Base-by-base conservation (phyloP, 2,797 vertebrate species). In the Bucorvus abyssinicus region DNA sequence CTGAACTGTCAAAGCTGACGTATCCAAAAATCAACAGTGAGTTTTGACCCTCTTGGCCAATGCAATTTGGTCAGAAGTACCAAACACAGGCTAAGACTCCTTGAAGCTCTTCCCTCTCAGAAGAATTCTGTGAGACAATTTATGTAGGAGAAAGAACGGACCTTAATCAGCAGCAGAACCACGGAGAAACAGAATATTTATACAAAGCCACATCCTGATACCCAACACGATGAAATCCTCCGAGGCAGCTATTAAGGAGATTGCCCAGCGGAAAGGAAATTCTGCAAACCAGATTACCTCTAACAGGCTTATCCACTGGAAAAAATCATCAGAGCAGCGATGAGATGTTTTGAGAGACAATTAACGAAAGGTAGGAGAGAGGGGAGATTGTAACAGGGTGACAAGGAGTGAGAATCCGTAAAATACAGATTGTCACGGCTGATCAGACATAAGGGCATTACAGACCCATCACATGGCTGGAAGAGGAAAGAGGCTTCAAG, bases 201-300 rank as follows among this genome's bases (percentile, higher is more conserved):
- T n/a, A 89, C 4, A 7, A 68, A 90, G 65, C 63, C 68, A 85
- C 57, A 70, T 95, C 92, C 90, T 77, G 75, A 84, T 65, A 90
- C 50, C 67, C 84, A 95, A 84, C 76, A 74, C 13, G 11, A 75
- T 29, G 61, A 85, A 88, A 88, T 76, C 63, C 71, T 95, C 45
- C 0, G 12, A 84, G 87, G 90, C 24, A 5, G 57, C 64, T 93
- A 38, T 60, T 96, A 96, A 79, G 40, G 29, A 53, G 88, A 84
- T 55, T 56, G 85, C 64, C 87, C 74, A 57, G 73, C 6, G 12
- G 79, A 94, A 76, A 93, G 92, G 91, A 95, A 95, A 97, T 97
- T 94, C 93, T 93, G 94, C 92, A 97, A 97, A 97, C 91, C 87
- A 96, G 96, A 97, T 97, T 97, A 97, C 76, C 89, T 90, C 59